Evolutionary conservation across 2,888 invertebrate genomes (phyloP).

Genomic region (Caenorhabditis sp.): DNA sequence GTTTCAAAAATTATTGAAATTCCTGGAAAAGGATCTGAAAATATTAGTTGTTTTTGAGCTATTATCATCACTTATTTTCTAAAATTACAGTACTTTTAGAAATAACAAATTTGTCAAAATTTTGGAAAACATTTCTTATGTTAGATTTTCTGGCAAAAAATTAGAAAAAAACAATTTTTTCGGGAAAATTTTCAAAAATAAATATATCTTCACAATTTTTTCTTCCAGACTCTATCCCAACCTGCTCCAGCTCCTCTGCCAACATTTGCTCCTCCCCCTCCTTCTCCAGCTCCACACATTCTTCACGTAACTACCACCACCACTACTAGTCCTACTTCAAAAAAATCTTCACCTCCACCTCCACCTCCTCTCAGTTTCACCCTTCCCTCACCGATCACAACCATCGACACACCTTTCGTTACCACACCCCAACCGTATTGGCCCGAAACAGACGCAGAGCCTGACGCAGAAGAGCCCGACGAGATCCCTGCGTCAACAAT

Average conservation of each 20-base stretch:
- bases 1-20: no score
- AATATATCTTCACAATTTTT: neutral
- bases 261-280: no score
- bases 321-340: neutral
- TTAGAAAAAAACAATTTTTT: no score
- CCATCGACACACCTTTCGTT: conserved; percentile 9
- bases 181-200: no score
- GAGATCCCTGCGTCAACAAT: no score
- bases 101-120: no score
- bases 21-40: no score
- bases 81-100: no score
- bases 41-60: no score
- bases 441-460: neutral
- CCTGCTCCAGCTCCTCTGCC: conserved; percentile 6
- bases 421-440: neutral
- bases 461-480: neutral
- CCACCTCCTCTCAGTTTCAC: conserved; percentile 6
- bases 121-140: conserved; percentile 15
- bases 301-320: neutral
- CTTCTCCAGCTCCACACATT: conserved; percentile 23
- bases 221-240: neutral
- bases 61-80: no score
- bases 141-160: conserved; percentile 25
- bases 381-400: conserved; percentile 24
- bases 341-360: neutral